Conservation (phyloP, 2,888 invertebrate genomes). For the Teleogryllus oceanicus region DNA sequence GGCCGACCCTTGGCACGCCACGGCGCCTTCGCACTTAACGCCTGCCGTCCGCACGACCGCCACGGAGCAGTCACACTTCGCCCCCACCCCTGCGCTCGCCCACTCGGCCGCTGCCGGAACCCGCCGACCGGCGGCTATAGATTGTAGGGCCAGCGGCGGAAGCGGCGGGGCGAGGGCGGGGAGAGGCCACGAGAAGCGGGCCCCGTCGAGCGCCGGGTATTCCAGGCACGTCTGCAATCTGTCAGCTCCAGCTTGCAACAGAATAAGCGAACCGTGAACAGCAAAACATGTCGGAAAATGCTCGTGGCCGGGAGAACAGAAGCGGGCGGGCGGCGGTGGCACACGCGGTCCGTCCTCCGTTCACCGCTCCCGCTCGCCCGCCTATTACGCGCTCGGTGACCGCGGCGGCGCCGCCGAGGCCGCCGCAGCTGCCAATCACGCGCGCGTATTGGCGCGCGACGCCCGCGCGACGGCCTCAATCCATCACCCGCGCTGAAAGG, state of each 20-base stretch:
- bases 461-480: no score
- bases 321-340: not conserved
- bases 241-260: not conserved
- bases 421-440: no score
- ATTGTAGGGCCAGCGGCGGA: not conserved
- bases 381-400: no score
- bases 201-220: not conserved
- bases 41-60: not conserved
- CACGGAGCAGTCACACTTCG: not conserved
- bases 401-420: no score
- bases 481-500: no score
- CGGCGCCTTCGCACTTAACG: not conserved
- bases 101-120: not conserved
- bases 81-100: no score
- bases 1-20: no score
- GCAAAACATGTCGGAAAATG: conserved; percentile 18
- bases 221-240: conserved; percentile 1
- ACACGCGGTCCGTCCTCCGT: no score
- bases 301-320: not conserved
- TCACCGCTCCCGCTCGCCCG: no score
- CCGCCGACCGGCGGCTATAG: conserved; percentile 9
- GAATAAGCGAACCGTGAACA: conserved; percentile 18
- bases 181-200: not conserved
- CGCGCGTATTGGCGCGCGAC: no score
- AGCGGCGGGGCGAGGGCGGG: not conserved